A percentile compares a stretch with the other conserved stretches of the same genome.
Conservation (phyloP, 2,113 vertebrate species). For the Merops nubicus region DNA sequence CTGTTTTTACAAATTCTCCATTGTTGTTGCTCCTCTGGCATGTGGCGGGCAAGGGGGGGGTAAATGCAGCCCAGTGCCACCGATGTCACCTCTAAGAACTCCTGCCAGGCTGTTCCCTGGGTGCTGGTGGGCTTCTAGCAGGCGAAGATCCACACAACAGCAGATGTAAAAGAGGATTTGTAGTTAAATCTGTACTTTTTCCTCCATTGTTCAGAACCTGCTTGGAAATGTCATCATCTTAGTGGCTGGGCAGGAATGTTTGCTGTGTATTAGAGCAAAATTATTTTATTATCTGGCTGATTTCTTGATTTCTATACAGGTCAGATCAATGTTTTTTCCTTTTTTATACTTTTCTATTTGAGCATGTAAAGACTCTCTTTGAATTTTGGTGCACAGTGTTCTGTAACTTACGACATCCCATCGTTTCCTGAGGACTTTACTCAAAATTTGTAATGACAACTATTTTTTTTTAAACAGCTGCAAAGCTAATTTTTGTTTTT, state of each 20-base stretch:
- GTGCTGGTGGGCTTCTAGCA: neutral
- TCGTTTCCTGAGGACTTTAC: neutral
- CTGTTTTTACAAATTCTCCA: neutral
- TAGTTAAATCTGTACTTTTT: neutral
- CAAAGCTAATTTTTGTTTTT: neutral
- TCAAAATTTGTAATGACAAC: neutral
- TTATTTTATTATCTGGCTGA: neutral
- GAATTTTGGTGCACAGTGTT: neutral
- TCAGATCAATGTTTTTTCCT: neutral
- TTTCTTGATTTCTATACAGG: neutral
- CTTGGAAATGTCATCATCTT: neutral
- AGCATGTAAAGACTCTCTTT: neutral
- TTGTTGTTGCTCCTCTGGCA: neutral
- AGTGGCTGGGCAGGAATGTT: neutral
- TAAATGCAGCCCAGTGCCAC: neutral
- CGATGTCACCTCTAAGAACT: neutral
- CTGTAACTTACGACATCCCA: neutral
- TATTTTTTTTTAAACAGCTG: neutral
- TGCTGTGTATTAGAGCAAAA: neutral
- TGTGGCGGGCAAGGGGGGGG: neutral
- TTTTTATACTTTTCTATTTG: neutral
- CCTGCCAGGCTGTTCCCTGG: rapidly evolving
- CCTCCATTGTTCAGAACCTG: neutral
- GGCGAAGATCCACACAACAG: neutral
- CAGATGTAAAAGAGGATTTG: neutral